phyloP scores from a whole-genome alignment of 2,797 vertebrate genomes.

The Sphaeramia orbicularis region DNA sequence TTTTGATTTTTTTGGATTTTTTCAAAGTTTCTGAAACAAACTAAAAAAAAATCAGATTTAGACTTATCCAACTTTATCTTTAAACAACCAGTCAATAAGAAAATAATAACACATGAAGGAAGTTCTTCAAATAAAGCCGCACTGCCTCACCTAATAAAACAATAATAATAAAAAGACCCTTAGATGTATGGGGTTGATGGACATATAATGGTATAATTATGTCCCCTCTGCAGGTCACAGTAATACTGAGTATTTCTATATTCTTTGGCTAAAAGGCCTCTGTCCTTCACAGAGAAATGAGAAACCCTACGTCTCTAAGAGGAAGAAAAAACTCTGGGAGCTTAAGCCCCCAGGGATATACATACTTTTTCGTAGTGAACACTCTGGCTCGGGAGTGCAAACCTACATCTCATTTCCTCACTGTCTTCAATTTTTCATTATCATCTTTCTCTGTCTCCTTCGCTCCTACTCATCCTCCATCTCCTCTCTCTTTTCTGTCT shows the following conservation, averaged over 20 bases:
- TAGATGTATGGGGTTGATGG: background rate
- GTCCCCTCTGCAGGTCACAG: constrained; percentile 47
- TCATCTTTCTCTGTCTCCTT: constrained; percentile 79
- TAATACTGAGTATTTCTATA: constrained; percentile 64
- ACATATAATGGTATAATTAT: constrained; percentile 25
- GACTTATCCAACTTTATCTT: too few species aligned
- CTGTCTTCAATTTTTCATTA: constrained; percentile 81
- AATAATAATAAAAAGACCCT: too few species aligned
- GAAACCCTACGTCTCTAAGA: constrained; percentile 44
- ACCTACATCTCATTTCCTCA: constrained; percentile 77
- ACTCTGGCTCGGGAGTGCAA: constrained; percentile 66
- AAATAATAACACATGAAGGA: constrained; percentile 1
- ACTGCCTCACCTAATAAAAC: background rate
- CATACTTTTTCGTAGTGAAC: constrained; percentile 61
- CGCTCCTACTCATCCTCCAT: constrained; percentile 79
- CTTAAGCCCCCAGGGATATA: constrained; percentile 37
- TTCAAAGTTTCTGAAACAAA: too few species aligned
- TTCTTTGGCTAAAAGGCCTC: constrained; percentile 64
- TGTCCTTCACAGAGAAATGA: constrained; percentile 55
- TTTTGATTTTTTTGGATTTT: too few species aligned
- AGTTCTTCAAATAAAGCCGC: background rate
- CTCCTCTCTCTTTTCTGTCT: constrained; percentile 76
- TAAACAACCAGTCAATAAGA: too few species aligned
- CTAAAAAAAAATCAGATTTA: too few species aligned
- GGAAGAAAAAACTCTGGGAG: constrained; percentile 40